Base-by-base conservation (phyloP, 2,888 invertebrate genomes). In the Perithous albicinctus region DNA sequence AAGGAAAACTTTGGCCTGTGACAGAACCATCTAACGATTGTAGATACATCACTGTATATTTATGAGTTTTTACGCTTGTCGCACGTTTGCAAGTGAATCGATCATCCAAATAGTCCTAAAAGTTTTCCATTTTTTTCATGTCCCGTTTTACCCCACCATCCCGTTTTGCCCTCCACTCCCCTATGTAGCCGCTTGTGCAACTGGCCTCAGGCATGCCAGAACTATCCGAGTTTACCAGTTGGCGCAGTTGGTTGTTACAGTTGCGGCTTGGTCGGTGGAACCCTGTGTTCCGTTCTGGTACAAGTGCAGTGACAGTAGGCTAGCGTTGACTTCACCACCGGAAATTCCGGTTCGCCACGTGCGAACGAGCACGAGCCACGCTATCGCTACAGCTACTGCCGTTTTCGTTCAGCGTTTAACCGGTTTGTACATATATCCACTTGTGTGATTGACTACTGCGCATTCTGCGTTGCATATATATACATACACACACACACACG, bases 311-410 rank as follows among this genome's bases (percentile, higher is more conserved):
- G 59, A 56, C 67, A 74, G 73, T 70, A n/a, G 56, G 76, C 29
- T 48, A 64, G 74, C 75, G 66, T 72, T 70, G 76, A 72, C 75
- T 82, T 74, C 56, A 74, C 79, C 78, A 78, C 75, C 59, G 76
- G 79, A 84, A 80, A 82, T 82, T 82, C 70, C 64, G 74, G 81
- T 82, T 82, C 41, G 78, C 79, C 74, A 77, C 77, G 78, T 82
- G 77, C 63, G 80, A 84, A 82, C 81, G 78, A 82, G 81, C 78
- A 82, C 63, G 59, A 66, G 61, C 15, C 18, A n/a, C 20, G 43
- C 32, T 46, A 43, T 46, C 35, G 63, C 41, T 18, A 59, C 29
- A 59, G 43, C 43, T 23, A 26, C 26, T 56, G 41, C 61, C 59
- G 41, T 74, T n/a, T 63, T 64, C 32, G 46, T 70, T 63, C 29